Base-by-base conservation (phyloP, 2,888 invertebrate genomes). In the Cryptophagus acutangulus region DNA sequence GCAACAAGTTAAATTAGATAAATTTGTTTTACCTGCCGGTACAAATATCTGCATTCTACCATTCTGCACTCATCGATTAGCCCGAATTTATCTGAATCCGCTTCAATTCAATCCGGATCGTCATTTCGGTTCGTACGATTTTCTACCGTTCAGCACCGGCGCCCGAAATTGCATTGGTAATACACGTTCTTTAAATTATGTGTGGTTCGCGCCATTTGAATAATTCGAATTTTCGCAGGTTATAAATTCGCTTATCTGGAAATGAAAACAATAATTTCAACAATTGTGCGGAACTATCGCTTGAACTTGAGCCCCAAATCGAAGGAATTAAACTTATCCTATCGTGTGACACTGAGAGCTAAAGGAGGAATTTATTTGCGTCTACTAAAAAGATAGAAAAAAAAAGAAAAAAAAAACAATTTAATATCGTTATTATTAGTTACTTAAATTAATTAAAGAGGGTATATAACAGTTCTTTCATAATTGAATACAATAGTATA, bases 161-260 rank as follows among this genome's bases (percentile, higher is more conserved):
- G 75, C 77, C 1, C 71, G 78, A 36, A 78, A 78, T 48, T 74
- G 74, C 39, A 71, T 73, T 45, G 73, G 73, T 72, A 57, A 37
- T 5, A 12, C 4, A 31, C 16, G n/a, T 6, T 3, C 33, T 10
- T 38, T 17, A 17, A 31, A 14, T 14, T 12, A 38, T 10, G 17
- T 13, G 17, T 38, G 13, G 8, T 17, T 6, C 17, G 25, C 24
- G 16, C 10, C 29, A 36, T 18, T 36, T 36, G 30, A 16, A 16
- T 62, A 60, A 34, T n/a, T n/a, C n/a, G n/a, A n/a, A 20, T 26
- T 3, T 26, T 26, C 12, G 4, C 67, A 69, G 79, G 79, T 40
- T 70, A 76, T 56, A 75, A 76, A 43, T 79, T 77, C 51, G 77
- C 78, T 2, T 69, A 75, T 40, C 57, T 79, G 52, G 78, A 79